Conservation (phyloP, 1,140 invertebrate species). For the Anastrepha ludens region DNA sequence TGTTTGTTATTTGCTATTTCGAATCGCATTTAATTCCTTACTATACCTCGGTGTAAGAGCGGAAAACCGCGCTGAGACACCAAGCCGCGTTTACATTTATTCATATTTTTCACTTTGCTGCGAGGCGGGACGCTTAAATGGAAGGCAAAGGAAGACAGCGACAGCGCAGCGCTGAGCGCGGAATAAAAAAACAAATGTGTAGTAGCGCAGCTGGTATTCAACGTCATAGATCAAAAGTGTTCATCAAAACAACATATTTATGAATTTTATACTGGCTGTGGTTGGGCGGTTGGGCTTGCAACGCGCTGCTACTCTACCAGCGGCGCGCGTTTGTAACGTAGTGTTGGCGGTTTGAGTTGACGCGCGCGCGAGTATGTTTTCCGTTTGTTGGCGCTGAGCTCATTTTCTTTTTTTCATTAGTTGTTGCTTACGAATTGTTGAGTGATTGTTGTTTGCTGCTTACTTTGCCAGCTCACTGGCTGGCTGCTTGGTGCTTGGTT, state of each 20-base stretch:
- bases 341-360: background rate
- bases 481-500: background rate
- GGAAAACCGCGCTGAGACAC: background rate
- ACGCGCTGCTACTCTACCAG: background rate
- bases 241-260: background rate
- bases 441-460: constrained; percentile 16
- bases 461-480: background rate
- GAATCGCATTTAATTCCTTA: constrained; percentile 25
- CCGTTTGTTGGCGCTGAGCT: background rate
- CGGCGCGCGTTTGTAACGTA: background rate
- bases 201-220: background rate
- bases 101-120: too few species aligned
- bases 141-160: background rate
- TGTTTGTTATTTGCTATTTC: background rate
- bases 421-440: constrained; percentile 24
- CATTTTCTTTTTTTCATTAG: background rate
- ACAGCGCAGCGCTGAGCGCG: background rate
- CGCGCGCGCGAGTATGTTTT: background rate
- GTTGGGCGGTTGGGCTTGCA: background rate
- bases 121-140: background rate
- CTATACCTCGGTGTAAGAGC: background rate
- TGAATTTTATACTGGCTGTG: background rate
- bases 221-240: background rate
- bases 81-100: background rate
- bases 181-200: background rate